Evolutionary conservation across 2,113 vertebrate species (phyloP), one percentile per base, ranked within the genome.

Genomic region (Heterotis niloticus): DNA sequence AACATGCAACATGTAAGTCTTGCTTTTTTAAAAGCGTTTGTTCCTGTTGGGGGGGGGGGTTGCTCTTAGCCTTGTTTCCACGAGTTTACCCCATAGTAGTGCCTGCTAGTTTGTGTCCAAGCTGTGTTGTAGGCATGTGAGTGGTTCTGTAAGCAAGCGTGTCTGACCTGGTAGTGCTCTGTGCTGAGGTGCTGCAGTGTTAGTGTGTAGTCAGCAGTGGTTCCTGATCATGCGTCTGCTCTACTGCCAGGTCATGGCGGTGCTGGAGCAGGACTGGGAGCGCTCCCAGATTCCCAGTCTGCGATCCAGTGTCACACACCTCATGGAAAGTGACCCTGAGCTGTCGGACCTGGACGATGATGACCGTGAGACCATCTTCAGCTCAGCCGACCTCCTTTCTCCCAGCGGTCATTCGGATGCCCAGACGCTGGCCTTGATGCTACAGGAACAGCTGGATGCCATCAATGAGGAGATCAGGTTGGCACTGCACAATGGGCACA

Each of bases 401-500:
- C 97, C 96, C 5, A 90, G 96, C 0, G 94, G 96, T 73, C 96
- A 96, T 87, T 99, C 96, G 0, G 97, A 99, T 0, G 96, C 97
- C 20, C 96, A 99, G 89, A 99, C 97, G 0, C 87, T 99, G 54
- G 96, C 97, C 74, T 93, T 98, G 83, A 99, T 98, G 97, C 90
- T 99, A 34, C 97, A 99, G 86, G 94, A 99, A 87, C 97, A 99
- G 87, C 92, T 99, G 68, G 97, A 99, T 29, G 96, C 96, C 81
- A 98, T 99, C 90, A 98, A 99, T 0, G 94, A 97, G 83, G 97
- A 99, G 92, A 99, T 99, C 89, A 96, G 97, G 97, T 79, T 4
- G 34, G 34, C 34, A 7, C 34, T 44, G 34, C 34, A 44, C 34
- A 7, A 44, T 7, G n/a, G n/a, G n/a, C 7, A 44, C 34, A 44